Base-by-base conservation (phyloP, 2,888 invertebrate genomes). In the Buathra laborator region DNA sequence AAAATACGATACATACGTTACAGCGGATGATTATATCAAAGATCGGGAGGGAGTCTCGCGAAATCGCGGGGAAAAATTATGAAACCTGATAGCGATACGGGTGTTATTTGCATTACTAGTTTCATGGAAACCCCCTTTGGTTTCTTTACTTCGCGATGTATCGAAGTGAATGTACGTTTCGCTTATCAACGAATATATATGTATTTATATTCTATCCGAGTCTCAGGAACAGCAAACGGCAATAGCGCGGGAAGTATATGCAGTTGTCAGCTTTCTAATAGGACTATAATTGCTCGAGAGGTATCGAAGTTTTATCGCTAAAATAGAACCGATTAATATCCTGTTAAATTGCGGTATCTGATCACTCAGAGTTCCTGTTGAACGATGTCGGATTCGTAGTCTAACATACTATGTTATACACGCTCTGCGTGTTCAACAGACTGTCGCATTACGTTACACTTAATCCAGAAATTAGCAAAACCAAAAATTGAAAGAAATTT, bases 191-290 rank as follows among this genome's bases (percentile, higher is more conserved):
- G 32, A n/a, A 16, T 43, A 44, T 37, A 68, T 32, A 68, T 67
- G 37, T 37, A 9, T 37, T 0, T 5, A 37, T 12, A 29, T 16
- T 56, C 43, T 72, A 37, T 37, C 37, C 56, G 44, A 12, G n/a
- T 48, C 29, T 16, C 19, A 16, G 24, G 9, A 68, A 81, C 19
- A 32, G 51, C 16, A 24, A 24, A 9, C 10, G 29, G 12, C 29
- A 24, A 37, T 16, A 16, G 19, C 19, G 56, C 66, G 56, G 4
- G n/a, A 44, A 37, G 32, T 48, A 10, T 59, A 53, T 24, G 64
- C 32, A 44, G 24, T 68, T 29, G 62, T 72, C 67, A 77, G 77
- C 77, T 84, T 84, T 84, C 84, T 84, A 84, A 78, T 81, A 74
- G 19, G 44, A 81, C 68, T 77, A 74, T 81, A 77, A 84, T 77